Base-by-base conservation (phyloP, 2,797 vertebrate species). In the Phrynocephalus guinanensis region DNA sequence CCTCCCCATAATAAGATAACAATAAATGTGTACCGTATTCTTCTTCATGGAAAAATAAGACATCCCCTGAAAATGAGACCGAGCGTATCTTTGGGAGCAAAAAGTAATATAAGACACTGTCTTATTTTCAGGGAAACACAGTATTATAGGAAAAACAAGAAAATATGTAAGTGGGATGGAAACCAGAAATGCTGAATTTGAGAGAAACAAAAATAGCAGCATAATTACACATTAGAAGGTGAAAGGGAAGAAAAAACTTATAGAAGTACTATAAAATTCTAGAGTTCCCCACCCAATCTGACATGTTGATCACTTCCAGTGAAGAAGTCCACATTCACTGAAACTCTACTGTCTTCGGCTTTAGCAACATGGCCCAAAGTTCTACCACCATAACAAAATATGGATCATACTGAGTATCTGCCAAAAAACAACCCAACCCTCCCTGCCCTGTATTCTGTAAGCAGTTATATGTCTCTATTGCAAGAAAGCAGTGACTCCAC, bases 161-260 rank as follows among this genome's bases (percentile, higher is more conserved):
- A 75, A 79, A 76, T 60, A 30, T 76, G 84, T 83, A 76, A 63
- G 44, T 63, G 72, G 38, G 70, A 86, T 50, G n/a, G 71, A 50
- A 76, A 28, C 56, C 75, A 86, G 76, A 88, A 82, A 83, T 72
- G 50, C 28, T 26, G 15, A 71, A 70, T 44, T 78, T 82, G 73
- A 33, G 30, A 66, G 81, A 44, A 24, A 78, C 77, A 52, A 60
- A 70, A 87, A 77, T 63, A 77, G 66, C 44, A 73, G 5, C 48
- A 30, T 18, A 73, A 50, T 48, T 60, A 66, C 67, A 82, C 44
- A 9, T 68, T 26, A 22, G 33, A 80, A 8, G 44, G n/a, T 56
- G 6, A 63, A 60, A 75, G 22, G 30, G 24, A 82, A 71, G 15
- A 30, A 22, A 7, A 68, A 79, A 80, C n/a, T 52, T n/a, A 11